Conservation (phyloP, 2,113 vertebrate species). For the Mionectes macconnelli region DNA sequence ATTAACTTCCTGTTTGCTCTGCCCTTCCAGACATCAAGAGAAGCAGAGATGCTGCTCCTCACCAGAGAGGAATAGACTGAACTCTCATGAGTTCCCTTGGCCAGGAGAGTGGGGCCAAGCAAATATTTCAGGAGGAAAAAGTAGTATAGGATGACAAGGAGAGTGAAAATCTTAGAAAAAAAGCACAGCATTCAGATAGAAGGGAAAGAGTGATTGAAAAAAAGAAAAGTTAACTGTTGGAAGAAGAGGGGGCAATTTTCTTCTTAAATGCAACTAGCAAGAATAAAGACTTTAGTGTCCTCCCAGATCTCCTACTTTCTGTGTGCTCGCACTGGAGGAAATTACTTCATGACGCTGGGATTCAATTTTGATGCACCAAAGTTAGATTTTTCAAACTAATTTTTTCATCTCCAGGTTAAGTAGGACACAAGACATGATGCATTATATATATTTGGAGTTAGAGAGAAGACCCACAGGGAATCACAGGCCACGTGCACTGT, state of each 20-base stretch:
- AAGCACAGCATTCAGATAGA: not conserved
- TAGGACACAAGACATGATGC: not conserved
- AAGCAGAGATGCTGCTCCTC: not conserved
- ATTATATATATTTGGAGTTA: not conserved
- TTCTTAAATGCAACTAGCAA: not conserved
- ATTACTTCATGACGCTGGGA: not conserved
- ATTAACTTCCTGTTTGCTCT: not conserved
- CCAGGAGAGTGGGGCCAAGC: not conserved
- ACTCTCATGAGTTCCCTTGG: not conserved
- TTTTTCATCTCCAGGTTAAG: not conserved
- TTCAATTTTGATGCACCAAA: not conserved
- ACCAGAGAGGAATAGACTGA: not conserved
- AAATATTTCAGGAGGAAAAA: not conserved
- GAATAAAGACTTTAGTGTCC: not conserved
- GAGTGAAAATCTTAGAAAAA: not conserved
- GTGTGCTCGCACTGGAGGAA: not conserved
- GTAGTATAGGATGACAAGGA: rapidly evolving
- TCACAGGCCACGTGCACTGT: not conserved
- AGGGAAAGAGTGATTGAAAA: not conserved
- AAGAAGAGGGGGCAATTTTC: not conserved
- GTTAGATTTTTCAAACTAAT: not conserved
- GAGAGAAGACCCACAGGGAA: not conserved
- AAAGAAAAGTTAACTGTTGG: not conserved
- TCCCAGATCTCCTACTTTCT: not conserved
- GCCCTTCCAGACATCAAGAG: not conserved